Evolutionary conservation across 2,888 invertebrate genomes (phyloP).

Genomic region (Lochmaea capreae): DNA sequence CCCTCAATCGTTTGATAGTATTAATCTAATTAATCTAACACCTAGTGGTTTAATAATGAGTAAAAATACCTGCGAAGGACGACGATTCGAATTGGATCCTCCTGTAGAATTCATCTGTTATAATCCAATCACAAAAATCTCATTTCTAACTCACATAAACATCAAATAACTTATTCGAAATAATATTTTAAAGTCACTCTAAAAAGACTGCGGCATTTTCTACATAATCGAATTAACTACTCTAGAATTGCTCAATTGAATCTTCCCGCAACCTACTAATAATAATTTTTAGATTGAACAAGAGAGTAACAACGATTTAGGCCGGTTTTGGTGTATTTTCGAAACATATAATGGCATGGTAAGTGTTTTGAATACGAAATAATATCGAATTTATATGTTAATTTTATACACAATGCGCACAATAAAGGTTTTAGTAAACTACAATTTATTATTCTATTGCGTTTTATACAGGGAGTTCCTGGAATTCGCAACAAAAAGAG

Average conservation of each 20-base stretch:
- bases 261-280: conserved; percentile 19
- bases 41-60: not conserved
- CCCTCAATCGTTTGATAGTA: no score
- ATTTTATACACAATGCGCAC: not conserved
- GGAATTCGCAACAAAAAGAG: no score
- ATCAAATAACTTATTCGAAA: not conserved
- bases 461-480: no score
- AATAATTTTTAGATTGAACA: conserved; percentile 14
- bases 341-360: not conserved
- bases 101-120: conserved; percentile 9
- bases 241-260: conserved; percentile 1
- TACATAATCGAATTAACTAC: not conserved
- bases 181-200: not conserved
- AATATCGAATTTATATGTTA: not conserved
- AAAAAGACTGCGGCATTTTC: conserved; percentile 2
- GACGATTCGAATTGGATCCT: conserved; percentile 9
- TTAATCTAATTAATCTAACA: no score
- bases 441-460: no score
- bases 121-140: not conserved
- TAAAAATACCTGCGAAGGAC: conserved; percentile 24
- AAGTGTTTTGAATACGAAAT: not conserved
- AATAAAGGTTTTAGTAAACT: no score
- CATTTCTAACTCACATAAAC: not conserved
- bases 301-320: conserved; percentile 1
- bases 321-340: not conserved